Conservation (phyloP, 1,140 invertebrate species). For the Mactra quadrangularis region DNA sequence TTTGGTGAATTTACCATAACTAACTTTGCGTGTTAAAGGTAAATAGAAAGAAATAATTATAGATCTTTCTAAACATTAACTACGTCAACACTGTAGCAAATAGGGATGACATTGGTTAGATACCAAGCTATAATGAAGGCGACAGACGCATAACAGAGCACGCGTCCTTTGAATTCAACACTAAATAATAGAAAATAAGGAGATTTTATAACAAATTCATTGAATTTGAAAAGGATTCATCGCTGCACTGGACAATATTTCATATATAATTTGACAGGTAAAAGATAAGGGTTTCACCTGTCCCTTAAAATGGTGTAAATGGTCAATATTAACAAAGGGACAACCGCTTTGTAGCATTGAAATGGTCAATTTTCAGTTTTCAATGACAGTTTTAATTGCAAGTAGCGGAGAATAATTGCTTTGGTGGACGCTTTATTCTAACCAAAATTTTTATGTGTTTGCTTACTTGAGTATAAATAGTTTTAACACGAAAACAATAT, state of each 20-base stretch:
- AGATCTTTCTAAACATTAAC: no score
- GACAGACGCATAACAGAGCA: conserved; percentile 24
- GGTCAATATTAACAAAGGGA: conserved; percentile 1
- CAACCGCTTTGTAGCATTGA: not conserved
- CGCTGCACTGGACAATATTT: conserved; percentile 19
- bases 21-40: conserved; percentile 1
- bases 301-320: conserved; percentile 38
- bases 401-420: not conserved
- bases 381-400: conserved; percentile 22
- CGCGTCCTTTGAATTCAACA: conserved; percentile 33
- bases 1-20: conserved; percentile 29
- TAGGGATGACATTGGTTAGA: no score
- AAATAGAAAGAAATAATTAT: conserved; percentile 8
- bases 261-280: conserved; percentile 34
- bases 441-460: not conserved
- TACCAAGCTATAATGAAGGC: not conserved
- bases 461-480: not conserved
- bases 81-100: no score
- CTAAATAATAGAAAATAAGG: conserved; percentile 37
- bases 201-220: conserved; percentile 39
- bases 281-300: conserved; percentile 45
- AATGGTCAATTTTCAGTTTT: conserved; percentile 37
- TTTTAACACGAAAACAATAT: not conserved
- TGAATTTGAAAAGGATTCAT: not conserved
- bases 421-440: not conserved